Percentiles rank a stretch among this genome's conserved stretches.
Conservation (phyloP, 1,140 invertebrate genomes). For the Trichogramma pretiosum region DNA sequence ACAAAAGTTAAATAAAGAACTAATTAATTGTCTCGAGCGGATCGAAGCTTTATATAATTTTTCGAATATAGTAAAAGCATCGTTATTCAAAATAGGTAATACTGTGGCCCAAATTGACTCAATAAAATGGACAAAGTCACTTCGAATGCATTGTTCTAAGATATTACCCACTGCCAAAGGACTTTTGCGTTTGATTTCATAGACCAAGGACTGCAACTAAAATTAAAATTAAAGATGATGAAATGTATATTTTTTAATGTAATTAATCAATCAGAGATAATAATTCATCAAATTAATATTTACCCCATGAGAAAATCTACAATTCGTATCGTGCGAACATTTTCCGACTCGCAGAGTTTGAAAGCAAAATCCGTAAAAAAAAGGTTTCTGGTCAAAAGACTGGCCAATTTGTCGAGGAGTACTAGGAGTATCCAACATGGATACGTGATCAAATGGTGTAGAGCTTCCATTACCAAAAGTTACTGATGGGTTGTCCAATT, state of each 20-base stretch:
- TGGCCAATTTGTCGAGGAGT: background rate
- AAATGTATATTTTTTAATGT: too few species aligned
- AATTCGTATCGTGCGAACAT: background rate
- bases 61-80: background rate
- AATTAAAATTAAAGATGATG: too few species aligned
- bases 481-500: too few species aligned
- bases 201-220: background rate
- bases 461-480: background rate
- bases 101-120: background rate
- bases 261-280: too few species aligned
- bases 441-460: background rate
- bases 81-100: background rate
- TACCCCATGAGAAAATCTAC: constrained; percentile 7
- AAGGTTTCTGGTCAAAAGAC: background rate
- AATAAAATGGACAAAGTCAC: constrained; percentile 4
- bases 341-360: constrained; percentile 1
- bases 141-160: background rate
- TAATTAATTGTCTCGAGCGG: background rate
- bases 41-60: constrained; percentile 3
- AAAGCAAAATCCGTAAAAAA: constrained; percentile 7
- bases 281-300: too few species aligned
- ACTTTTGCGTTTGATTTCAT: background rate
- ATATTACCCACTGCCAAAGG: background rate
- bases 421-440: background rate
- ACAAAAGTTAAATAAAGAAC: background rate